Evolutionary conservation across 2,797 vertebrate genomes (phyloP).

Genomic region (Crocidura indochinensis): DNA sequence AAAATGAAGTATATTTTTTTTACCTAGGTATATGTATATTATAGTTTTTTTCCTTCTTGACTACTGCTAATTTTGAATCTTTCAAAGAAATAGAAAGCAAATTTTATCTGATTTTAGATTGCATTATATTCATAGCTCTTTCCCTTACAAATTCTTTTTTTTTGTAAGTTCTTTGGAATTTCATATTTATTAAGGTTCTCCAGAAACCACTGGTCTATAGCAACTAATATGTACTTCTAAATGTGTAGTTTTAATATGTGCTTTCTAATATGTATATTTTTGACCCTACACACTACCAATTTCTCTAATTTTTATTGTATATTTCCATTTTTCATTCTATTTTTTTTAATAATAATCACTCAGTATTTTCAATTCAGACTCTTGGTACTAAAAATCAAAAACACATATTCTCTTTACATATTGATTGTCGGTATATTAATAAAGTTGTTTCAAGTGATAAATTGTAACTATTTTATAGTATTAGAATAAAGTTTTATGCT

Average conservation of each 20-base stretch:
- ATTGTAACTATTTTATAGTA: not conserved
- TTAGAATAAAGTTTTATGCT: not conserved
- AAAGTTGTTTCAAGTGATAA: not conserved
- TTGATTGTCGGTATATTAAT: not conserved
- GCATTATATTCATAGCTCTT: not conserved
- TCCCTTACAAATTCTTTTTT: not conserved
- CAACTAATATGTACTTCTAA: not conserved
- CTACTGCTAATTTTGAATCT: not conserved
- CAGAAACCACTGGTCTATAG: not conserved
- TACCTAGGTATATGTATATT: not conserved
- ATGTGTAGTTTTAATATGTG: too few relatives aligned
- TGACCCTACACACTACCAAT: not conserved
- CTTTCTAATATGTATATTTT: too few relatives aligned
- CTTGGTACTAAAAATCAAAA: slow-evolving; percentile 20
- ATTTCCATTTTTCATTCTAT: not conserved
- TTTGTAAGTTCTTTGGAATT: not conserved
- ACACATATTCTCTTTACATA: not conserved
- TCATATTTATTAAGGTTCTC: not conserved
- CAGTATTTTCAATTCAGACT: not conserved
- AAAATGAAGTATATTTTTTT: not conserved
- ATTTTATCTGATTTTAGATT: not conserved
- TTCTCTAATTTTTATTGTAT: not conserved
- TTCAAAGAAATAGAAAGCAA: not conserved
- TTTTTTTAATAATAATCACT: not conserved
- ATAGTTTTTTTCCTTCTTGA: too few relatives aligned